A percentile compares a stretch with the other conserved stretches of the same genome.
phyloP scores from a whole-genome alignment of 2,113 vertebrate species.

The Mus spicilegus region DNA sequence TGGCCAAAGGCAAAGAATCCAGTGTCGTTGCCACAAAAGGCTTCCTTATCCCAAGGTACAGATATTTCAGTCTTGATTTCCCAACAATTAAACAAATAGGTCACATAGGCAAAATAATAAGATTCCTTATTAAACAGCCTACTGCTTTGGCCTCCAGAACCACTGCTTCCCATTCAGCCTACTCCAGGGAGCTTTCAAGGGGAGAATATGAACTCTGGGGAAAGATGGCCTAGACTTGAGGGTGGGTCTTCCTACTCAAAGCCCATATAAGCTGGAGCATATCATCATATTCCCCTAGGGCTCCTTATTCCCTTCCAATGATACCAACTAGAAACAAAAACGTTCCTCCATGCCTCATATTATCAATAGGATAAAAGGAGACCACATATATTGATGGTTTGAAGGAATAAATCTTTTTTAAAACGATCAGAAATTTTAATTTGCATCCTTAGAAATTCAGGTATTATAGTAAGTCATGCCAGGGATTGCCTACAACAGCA shows the following conservation, averaged over 20 bases:
- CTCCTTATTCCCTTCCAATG: background rate
- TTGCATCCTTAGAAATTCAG: constrained; percentile 58
- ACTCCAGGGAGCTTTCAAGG: background rate
- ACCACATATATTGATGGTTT: background rate
- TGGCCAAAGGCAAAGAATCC: background rate
- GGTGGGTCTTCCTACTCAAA: constrained; percentile 1
- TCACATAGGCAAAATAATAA: background rate
- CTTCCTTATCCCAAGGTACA: background rate
- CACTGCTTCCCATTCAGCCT: background rate
- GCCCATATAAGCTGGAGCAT: background rate
- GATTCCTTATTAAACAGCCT: background rate
- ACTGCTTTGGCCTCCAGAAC: constrained; percentile 7
- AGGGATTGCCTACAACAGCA: background rate
- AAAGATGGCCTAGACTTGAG: background rate
- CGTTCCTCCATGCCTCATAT: background rate
- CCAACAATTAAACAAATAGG: background rate
- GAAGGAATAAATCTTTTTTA: background rate
- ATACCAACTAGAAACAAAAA: constrained; percentile 24
- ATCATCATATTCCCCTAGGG: background rate
- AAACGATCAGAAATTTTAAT: constrained; percentile 5
- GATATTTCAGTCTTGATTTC: background rate
- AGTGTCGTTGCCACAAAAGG: background rate
- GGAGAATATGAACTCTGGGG: background rate
- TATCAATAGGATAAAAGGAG: background rate
- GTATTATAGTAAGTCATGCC: background rate